phyloP scores from a whole-genome alignment of 2,113 vertebrate genomes.

The Strix aluco region DNA sequence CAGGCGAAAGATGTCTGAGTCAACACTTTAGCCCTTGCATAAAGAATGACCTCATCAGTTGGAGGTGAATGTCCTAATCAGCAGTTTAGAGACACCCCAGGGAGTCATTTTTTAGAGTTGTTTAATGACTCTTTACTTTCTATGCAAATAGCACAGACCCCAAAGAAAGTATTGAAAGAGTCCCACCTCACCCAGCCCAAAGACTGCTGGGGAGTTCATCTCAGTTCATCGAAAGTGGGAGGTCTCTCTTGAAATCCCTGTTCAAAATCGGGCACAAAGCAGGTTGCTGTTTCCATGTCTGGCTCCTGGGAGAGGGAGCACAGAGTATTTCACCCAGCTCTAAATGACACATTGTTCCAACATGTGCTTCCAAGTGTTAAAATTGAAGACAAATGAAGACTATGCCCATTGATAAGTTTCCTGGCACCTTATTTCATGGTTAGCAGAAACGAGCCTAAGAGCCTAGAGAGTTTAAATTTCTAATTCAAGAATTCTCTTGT shows the following conservation, averaged over 20 bases:
- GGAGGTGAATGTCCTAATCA: background rate
- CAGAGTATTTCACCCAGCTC: background rate
- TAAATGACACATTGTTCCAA: constrained; percentile 17
- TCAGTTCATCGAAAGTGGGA: background rate
- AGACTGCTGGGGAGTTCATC: background rate
- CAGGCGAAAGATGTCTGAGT: background rate
- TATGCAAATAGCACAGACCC: background rate
- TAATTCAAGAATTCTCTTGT: background rate
- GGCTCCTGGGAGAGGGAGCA: background rate
- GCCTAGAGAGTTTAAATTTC: background rate
- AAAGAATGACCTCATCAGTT: background rate
- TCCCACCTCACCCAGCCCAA: fast-evolving
- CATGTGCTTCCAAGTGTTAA: constrained; percentile 11
- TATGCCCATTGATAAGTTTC: background rate
- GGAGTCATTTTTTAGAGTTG: background rate
- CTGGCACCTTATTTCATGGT: background rate
- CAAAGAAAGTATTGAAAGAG: background rate
- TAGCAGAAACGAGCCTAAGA: background rate
- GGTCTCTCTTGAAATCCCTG: background rate
- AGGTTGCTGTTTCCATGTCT: background rate
- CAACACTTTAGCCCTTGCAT: background rate
- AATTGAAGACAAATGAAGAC: background rate
- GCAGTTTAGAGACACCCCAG: background rate
- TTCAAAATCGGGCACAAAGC: background rate
- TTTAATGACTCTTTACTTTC: background rate